These are phyloP conservation scores for Siniperca scherzeri DNA, from an alignment of 2,797 vertebrate species.

Conservation along the genomic window DNA sequence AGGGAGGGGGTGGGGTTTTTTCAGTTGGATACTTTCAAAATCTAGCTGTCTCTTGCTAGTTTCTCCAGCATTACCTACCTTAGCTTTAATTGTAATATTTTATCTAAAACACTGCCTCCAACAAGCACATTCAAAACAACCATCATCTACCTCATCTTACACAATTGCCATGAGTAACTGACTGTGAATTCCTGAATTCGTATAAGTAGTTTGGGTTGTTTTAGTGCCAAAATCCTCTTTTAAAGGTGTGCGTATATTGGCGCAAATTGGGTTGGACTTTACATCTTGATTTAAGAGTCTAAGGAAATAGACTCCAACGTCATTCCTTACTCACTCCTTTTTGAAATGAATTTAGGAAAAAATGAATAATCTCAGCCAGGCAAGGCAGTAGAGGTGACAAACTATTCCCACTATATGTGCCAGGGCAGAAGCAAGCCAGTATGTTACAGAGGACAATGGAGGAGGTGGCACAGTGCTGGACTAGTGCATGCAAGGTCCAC, in stretches of 20 bases:
- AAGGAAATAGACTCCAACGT: neutral
- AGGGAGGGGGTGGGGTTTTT: no score
- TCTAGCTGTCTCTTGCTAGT: no score
- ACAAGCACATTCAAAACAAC: neutral
- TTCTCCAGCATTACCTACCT: no score
- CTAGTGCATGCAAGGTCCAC: neutral
- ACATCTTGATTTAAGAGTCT: conserved; percentile 2
- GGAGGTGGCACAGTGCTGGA: conserved; percentile 7
- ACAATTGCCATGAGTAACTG: neutral
- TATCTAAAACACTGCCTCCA: neutral
- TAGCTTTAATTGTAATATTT: neutral
- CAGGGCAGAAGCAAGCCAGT: conserved; percentile 29
- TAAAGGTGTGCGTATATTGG: neutral
- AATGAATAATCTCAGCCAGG: conserved; percentile 50
- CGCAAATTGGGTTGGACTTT: conserved; percentile 13
- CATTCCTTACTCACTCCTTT: conserved; percentile 27
- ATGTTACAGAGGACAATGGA: conserved; percentile 21
- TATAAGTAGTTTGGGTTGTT: neutral
- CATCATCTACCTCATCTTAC: neutral
- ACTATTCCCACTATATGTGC: conserved; percentile 54
- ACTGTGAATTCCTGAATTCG: neutral
- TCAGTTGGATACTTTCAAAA: no score
- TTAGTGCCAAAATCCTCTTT: conserved; percentile 3
- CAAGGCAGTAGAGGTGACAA: conserved; percentile 55
- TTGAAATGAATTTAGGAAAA: conserved; percentile 40